phyloP scores from a whole-genome alignment of 2,113 vertebrate species.

The Halichoeres trimaculatus region DNA sequence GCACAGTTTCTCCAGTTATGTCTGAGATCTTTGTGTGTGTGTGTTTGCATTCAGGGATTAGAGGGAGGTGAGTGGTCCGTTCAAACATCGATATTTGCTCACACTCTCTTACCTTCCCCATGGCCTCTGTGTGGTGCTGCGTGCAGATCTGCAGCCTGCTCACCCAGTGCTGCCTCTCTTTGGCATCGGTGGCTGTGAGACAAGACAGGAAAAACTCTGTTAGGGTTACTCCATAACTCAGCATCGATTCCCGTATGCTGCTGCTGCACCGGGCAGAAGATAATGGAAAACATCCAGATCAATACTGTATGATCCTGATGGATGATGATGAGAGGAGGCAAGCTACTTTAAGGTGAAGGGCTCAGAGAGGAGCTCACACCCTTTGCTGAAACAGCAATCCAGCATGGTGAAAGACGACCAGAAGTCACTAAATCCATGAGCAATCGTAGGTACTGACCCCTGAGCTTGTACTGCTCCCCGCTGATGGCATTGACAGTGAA shows the following conservation, averaged over 20 bases:
- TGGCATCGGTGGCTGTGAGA: constrained; percentile 91
- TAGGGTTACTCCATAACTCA: constrained; percentile 13
- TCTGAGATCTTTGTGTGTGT: neutral
- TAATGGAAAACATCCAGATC: constrained; percentile 70
- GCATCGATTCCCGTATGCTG: constrained; percentile 36
- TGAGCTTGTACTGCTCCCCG: constrained; percentile 97
- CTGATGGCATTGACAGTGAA: constrained; percentile 98
- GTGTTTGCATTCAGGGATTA: neutral
- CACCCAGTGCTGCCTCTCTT: constrained; percentile 98
- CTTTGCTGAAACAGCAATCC: neutral
- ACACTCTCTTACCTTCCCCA: constrained; percentile 90
- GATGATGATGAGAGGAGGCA: constrained; percentile 23
- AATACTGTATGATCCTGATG: constrained; percentile 59
- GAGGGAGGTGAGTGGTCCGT: neutral
- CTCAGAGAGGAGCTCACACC: neutral
- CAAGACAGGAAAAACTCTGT: constrained; percentile 12
- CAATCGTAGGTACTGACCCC: constrained; percentile 84
- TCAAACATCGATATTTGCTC: neutral
- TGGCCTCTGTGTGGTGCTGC: constrained; percentile 97
- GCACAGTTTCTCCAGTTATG: neutral
- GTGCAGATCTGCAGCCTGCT: constrained; percentile 98
- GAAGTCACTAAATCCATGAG: too few species aligned
- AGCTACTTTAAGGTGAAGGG: constrained; percentile 4
- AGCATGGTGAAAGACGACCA: neutral
- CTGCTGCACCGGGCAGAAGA: constrained; percentile 32